Base-by-base conservation (phyloP, 2,888 invertebrate species). In the Eupithecia inturbata region DNA sequence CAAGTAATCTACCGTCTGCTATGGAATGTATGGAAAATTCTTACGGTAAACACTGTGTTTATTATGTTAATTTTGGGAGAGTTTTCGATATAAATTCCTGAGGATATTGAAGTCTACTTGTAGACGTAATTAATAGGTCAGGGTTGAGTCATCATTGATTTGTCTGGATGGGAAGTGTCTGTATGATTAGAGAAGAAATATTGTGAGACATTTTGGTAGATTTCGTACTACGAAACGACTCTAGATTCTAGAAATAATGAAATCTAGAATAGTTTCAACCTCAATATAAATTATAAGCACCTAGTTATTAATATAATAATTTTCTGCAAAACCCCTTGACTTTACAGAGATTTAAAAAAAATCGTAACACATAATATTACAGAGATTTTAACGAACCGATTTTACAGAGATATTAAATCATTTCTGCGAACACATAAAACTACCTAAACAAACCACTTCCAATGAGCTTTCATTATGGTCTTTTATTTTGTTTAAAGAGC, bases 31-130 rank as follows among this genome's bases (percentile, higher is more conserved):
- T 77, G 68, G 75, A 74, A 73, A 62, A 85, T 84, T 85, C 80
- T 81, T 78, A 68, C 68, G 70, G 77, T 91, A 91, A 91, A 82
- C 87, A 91, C 85, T 86, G 87, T 89, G 79, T 85, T 89, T 88
- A 82, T 83, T 82, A 88, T 83, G 84, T 83, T 89, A 89, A 89
- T 89, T 78, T 78, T 79, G 71, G 69, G 69, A 73, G 69, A 71
- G 75, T 72, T 26, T 73, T 74, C 81, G 80, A 85, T 86, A 78
- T 79, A 84, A 85, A 88, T 88, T 85, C 85, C 85, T 78, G 76
- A 73, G 80, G 77, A 82, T 83, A 74, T 72, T 70, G 67, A 39
- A 67, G 72, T 68, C 76, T 71, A 76, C 73, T 77, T 69, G 45
- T 70, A 75, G 68, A 64, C 53, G 67, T 41, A 39, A 16, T 39